Percentiles rank a stretch among this genome's conserved stretches.
Conservation (phyloP, 1,140 invertebrate species). For the Drosophila tristis region DNA sequence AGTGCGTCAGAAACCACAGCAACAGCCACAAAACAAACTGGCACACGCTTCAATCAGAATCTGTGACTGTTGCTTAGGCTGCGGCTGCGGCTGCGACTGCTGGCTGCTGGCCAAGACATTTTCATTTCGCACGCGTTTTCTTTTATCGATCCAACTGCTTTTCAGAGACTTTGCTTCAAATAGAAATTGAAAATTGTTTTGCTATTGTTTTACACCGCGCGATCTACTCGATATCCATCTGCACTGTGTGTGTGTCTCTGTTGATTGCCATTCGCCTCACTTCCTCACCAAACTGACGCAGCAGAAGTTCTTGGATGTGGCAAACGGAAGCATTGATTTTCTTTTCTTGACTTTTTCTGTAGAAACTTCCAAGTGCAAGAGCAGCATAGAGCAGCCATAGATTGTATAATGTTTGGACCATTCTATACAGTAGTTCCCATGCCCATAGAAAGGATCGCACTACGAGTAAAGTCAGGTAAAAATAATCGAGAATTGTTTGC, state of each 20-base stretch:
- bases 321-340: conserved; percentile 76
- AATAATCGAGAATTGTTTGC: background rate
- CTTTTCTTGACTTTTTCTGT: conserved; percentile 40
- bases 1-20: conserved; percentile 46
- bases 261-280: conserved; percentile 72
- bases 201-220: conserved; percentile 55
- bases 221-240: conserved; percentile 42
- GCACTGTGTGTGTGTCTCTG: conserved; percentile 35
- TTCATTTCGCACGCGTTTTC: conserved; percentile 76
- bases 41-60: conserved; percentile 75
- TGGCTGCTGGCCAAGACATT: conserved; percentile 74
- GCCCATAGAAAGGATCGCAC: too few relatives aligned
- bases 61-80: conserved; percentile 16
- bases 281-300: conserved; percentile 55
- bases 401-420: too few relatives aligned
- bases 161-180: conserved; percentile 46
- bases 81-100: conserved; percentile 5
- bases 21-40: conserved; percentile 75
- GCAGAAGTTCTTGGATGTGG: conserved; percentile 51
- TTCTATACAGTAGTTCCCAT: too few relatives aligned
- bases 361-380: background rate
- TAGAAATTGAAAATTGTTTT: conserved; percentile 82
- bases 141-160: conserved; percentile 34
- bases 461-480: background rate
- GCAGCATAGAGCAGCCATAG: background rate